A percentile compares a stretch with the other conserved stretches of the same genome.
Evolutionary conservation across 1,140 invertebrate species (phyloP).

Genomic region (Platyscapa corneri): DNA sequence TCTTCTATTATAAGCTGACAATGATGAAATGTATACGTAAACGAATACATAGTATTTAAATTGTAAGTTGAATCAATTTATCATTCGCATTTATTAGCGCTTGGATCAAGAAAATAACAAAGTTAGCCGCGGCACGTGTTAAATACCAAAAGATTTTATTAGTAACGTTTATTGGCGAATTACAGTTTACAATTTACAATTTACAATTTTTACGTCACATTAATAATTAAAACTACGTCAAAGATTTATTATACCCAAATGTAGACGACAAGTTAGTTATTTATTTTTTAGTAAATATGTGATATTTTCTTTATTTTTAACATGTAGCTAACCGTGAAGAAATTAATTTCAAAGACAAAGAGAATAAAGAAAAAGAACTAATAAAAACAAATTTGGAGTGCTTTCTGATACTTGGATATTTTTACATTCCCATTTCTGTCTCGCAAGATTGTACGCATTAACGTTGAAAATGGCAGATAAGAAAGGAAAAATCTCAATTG

Average conservation of each 20-base stretch:
- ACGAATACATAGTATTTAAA: not conserved
- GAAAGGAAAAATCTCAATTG: not conserved
- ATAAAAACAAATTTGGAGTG: not conserved
- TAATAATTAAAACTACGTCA: no score
- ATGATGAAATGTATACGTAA: not conserved
- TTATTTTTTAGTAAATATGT: not conserved
- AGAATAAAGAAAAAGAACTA: not conserved
- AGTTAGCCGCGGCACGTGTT: no score
- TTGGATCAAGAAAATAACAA: no score
- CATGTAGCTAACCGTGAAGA: not conserved
- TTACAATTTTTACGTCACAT: no score
- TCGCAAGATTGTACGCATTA: not conserved
- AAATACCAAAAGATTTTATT: no score
- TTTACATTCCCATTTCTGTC: not conserved
- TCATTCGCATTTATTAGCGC: no score
- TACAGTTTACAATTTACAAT: no score
- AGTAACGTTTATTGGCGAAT: no score
- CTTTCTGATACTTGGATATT: not conserved
- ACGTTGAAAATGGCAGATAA: not conserved
- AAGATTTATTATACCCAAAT: not conserved
- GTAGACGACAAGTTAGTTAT: not conserved
- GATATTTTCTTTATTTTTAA: not conserved
- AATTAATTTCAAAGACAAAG: not conserved
- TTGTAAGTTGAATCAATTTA: not conserved
- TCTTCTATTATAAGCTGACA: not conserved